These are phyloP conservation scores for Lasioglossum leucozonium DNA, from an alignment of 2,888 invertebrate species.

Conservation along the genomic window DNA sequence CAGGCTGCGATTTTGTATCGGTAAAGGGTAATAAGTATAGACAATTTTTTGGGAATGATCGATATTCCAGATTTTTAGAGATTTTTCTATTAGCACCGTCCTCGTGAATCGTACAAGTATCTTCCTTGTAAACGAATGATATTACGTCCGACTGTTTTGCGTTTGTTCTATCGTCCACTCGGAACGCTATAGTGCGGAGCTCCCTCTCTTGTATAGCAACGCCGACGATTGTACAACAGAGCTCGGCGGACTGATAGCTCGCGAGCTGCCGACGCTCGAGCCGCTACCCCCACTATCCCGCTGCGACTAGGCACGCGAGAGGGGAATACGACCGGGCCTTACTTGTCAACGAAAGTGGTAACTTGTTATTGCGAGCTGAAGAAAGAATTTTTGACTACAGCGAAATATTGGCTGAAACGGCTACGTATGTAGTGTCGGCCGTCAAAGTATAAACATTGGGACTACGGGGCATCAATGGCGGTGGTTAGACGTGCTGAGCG, in stretches of 20 bases:
- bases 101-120: conserved; percentile 49
- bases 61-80: conserved; percentile 47
- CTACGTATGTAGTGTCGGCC: no score
- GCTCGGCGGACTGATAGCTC: neutral
- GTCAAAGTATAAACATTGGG: no score
- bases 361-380: no score
- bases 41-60: conserved; percentile 8
- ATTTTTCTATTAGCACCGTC: conserved; percentile 60
- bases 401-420: no score
- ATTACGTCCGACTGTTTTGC: conserved; percentile 18
- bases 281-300: no score
- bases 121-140: conserved; percentile 28
- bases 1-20: conserved; percentile 15
- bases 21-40: conserved; percentile 26
- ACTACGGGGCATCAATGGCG: no score
- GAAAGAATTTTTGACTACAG: no score
- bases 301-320: no score
- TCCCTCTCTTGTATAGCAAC: neutral
- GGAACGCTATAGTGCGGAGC: conserved; percentile 17
- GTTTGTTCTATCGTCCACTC: conserved; percentile 16
- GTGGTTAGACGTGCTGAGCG: no score
- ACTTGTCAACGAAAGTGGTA: neutral
- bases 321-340: neutral
- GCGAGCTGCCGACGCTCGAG: no score
- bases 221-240: neutral